A percentile compares a stretch with the other conserved stretches of the same genome.
These are phyloP conservation scores for Luffia ferchaultella DNA, from an alignment of 2,888 invertebrate species.

Conservation along the genomic window DNA sequence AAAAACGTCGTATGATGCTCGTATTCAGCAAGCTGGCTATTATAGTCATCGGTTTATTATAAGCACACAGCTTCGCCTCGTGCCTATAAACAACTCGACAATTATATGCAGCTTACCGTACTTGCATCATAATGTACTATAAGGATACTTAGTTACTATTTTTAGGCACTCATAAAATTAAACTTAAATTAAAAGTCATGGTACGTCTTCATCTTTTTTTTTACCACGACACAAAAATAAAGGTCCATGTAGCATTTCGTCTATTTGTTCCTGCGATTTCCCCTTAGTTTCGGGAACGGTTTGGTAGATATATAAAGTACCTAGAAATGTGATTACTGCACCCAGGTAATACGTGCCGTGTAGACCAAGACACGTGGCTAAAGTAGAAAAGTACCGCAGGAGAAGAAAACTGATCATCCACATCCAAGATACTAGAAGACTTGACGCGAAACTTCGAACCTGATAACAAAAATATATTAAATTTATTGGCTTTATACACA, in stretches of 20 bases:
- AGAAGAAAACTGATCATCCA: conserved; percentile 52
- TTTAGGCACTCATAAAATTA: background rate
- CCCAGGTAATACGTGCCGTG: conserved; percentile 51
- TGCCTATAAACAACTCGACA: too few relatives aligned
- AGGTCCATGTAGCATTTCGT: conserved; percentile 38
- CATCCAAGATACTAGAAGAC: conserved; percentile 52
- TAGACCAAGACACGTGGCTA: conserved; percentile 41
- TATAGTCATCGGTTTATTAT: too few relatives aligned
- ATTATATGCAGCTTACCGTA: too few relatives aligned
- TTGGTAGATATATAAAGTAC: conserved; percentile 35
- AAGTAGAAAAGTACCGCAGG: conserved; percentile 47
- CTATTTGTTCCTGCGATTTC: conserved; percentile 40
- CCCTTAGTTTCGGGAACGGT: conserved; percentile 47
- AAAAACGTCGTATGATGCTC: too few relatives aligned
- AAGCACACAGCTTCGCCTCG: too few relatives aligned
- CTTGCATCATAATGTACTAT: too few relatives aligned
- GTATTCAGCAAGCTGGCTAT: too few relatives aligned
- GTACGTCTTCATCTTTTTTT: conserved; percentile 26
- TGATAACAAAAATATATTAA: conserved; percentile 17
- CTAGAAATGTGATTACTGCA: conserved; percentile 41
- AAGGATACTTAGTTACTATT: too few relatives aligned
- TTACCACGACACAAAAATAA: conserved; percentile 23
- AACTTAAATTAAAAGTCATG: conserved; percentile 25
- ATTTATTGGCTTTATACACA: background rate
- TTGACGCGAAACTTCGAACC: conserved; percentile 52